Evolutionary conservation across 2,797 vertebrate species (phyloP), one percentile per base, ranked within the genome.

Genomic region (Salmo trutta): DNA sequence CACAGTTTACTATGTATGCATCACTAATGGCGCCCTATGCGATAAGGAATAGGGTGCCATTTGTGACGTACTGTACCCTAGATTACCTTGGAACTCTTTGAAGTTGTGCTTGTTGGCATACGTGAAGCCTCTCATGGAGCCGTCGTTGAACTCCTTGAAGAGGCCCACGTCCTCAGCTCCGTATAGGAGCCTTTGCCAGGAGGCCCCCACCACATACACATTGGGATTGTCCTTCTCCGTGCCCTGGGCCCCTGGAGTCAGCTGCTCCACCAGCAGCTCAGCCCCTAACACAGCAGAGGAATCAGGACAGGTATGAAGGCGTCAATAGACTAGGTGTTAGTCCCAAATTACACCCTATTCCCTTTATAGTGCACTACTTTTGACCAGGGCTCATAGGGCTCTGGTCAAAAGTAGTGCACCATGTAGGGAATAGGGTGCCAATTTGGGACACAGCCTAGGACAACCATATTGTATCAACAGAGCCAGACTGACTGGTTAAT

Each of bases 81-180:
- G n/a, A 21, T 17, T 73, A 98, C 98, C 96, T 79, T 93, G 79
- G 83, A 97, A 99, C 78, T 94, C 91, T 91, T 92, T 97, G 82
- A 98, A 99, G 86, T 90, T 94, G 64, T 95, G 92, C 71, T 94
- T 94, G 83, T 94, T 97, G 76, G 90, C 84, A 4, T 93, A 96
- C 0, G 96, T 97, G 86, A 99, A 99, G 79, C 89, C 85, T 76
- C 96, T 95, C 97, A 99, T 98, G 77, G 96, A 95, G 21, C 92
- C 95, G 47, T 99, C 98, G 0, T 68, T 88, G 84, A 95, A 97
- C 84, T 99, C 96, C 82, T 97, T 99, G 67, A 98, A 97, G 84
- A 99, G 89, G 1, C 97, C 97, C 36, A 95, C 86, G 1, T 95
- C 89, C 84, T 99, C 98, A 6, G 98, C 97, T 59, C 97, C 98